Evolutionary conservation across 1,140 invertebrate species (phyloP).

Genomic region (Drosophila kurseongensis): DNA sequence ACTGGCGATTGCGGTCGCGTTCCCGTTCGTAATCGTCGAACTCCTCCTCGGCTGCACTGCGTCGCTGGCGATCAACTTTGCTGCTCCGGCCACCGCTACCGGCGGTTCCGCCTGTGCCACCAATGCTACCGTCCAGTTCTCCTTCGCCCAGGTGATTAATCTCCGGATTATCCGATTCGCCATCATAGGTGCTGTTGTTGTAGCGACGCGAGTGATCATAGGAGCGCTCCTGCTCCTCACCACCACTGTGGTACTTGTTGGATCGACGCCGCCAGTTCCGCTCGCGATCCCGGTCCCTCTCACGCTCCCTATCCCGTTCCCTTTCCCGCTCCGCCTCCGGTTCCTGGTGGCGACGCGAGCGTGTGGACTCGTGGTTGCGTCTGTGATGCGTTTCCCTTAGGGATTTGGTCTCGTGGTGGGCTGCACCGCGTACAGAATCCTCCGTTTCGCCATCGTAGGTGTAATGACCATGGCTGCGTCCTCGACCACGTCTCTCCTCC

Average conservation of each 20-base stretch:
- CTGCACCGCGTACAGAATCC: slow-evolving; percentile 57
- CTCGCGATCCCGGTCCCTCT: slow-evolving; percentile 37
- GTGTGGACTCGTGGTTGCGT: slow-evolving; percentile 47
- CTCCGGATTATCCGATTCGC: slow-evolving; percentile 64
- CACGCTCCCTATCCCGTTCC: slow-evolving; percentile 41
- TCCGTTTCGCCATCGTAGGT: slow-evolving; percentile 74
- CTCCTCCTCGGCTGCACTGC: slow-evolving; percentile 56
- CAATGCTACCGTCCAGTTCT: slow-evolving; percentile 39
- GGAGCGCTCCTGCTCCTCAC: slow-evolving; percentile 43
- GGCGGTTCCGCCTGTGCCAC: slow-evolving; percentile 22
- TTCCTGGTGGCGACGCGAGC: slow-evolving; percentile 31
- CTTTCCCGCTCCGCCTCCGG: slow-evolving; percentile 38
- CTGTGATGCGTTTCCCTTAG: slow-evolving; percentile 39
- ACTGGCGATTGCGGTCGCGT: slow-evolving; percentile 18
- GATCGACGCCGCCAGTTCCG: slow-evolving; percentile 51
- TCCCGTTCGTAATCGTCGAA: slow-evolving; percentile 56
- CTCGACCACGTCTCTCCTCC: slow-evolving; percentile 56
- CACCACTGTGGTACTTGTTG: slow-evolving; percentile 32
- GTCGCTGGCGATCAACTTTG: slow-evolving; percentile 55
- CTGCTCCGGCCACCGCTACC: slow-evolving; percentile 48
- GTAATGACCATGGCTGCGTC: slow-evolving; percentile 58
- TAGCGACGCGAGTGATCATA: slow-evolving; percentile 49
- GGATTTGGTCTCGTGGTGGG: slow-evolving; percentile 31
- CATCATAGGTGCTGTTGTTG: slow-evolving; percentile 64
- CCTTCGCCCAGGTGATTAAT: slow-evolving; percentile 42